Evolutionary conservation across 2,888 invertebrate genomes (phyloP).

Genomic region (Lasioglossum figueresi): DNA sequence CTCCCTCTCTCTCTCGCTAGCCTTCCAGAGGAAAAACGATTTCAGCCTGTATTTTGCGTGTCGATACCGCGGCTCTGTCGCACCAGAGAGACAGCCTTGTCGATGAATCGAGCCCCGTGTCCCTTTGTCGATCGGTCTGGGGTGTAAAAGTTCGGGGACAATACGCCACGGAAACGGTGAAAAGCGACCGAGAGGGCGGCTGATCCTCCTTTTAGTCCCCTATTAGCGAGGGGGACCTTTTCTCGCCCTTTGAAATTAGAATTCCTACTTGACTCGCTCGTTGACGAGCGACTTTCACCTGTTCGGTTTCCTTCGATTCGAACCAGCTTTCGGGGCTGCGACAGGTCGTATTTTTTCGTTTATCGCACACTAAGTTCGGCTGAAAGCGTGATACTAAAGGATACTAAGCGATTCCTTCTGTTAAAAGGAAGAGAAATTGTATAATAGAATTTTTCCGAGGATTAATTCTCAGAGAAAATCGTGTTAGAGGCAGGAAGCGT

Average conservation of each 20-base stretch:
- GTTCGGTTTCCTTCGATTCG: background rate
- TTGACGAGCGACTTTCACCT: background rate
- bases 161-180: constrained; percentile 9
- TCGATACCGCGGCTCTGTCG: background rate
- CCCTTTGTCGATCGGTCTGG: constrained; percentile 20
- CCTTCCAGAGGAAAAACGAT: constrained; percentile 31
- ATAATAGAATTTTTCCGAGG: too few species aligned
- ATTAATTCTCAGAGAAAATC: too few species aligned
- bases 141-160: background rate
- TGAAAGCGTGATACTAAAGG: too few species aligned
- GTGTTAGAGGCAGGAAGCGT: too few species aligned
- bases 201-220: background rate
- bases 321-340: background rate
- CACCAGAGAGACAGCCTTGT: background rate
- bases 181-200: background rate
- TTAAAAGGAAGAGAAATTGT: too few species aligned
- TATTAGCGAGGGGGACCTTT: background rate
- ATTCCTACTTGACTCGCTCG: background rate
- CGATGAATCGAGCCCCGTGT: constrained; percentile 33
- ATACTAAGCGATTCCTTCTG: too few species aligned
- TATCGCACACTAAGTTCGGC: background rate
- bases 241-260: constrained; percentile 7
- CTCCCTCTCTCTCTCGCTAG: background rate
- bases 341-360: background rate
- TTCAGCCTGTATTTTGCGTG: constrained; percentile 12